Evolutionary conservation across 2,797 vertebrate genomes (phyloP).

Genomic region (Coracias cyanogaster): DNA sequence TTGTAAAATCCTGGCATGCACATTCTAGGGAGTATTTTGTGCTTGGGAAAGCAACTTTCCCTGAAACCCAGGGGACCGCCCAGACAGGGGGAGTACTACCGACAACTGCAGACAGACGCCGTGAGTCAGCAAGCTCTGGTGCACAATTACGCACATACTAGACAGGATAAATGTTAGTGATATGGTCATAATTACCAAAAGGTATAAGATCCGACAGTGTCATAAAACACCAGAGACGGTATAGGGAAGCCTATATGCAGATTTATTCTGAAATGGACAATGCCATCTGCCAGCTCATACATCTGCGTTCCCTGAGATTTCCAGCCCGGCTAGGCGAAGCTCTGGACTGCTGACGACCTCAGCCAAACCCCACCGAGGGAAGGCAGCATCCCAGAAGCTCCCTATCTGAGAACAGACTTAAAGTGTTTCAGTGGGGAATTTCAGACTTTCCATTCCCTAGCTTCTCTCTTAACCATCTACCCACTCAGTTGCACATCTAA

Average conservation of each 20-base stretch:
- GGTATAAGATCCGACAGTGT: neutral
- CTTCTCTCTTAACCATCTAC: neutral
- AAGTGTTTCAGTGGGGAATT: neutral
- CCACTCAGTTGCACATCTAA: neutral
- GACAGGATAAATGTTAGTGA: neutral
- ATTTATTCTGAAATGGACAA: neutral
- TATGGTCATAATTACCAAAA: neutral
- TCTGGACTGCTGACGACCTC: neutral
- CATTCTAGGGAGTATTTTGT: accelerated
- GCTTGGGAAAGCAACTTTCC: neutral
- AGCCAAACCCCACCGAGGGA: neutral
- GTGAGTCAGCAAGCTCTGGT: neutral
- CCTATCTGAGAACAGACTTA: neutral
- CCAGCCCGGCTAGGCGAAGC: neutral
- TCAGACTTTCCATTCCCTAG: neutral
- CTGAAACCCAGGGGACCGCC: neutral
- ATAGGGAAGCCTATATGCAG: neutral
- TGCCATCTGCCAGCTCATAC: neutral
- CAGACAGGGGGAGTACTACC: neutral
- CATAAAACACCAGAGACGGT: neutral
- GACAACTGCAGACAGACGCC: neutral
- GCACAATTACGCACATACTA: neutral
- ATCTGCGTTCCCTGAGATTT: neutral
- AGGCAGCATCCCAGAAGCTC: neutral
- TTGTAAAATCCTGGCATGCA: neutral